Base-by-base conservation (phyloP, 2,113 vertebrate genomes). In the Isichthys henryi region DNA sequence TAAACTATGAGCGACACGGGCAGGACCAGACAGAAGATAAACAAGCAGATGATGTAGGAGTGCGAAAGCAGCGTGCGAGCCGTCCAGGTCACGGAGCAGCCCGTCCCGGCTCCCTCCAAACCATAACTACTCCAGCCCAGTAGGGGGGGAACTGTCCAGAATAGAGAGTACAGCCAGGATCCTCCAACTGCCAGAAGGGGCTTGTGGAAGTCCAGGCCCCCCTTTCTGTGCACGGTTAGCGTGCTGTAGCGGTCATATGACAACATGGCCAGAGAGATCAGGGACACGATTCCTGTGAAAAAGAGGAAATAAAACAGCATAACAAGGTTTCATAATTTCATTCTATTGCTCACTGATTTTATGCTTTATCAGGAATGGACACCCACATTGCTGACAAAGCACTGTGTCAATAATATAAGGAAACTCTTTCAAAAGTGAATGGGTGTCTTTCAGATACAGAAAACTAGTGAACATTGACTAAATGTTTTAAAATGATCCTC, bases 111-210 rank as follows among this genome's bases (percentile, higher is more conserved):
- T 1, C 95, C 95, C 92, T 97, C 96, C 88, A 94, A 3, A 0
- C 95, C 95, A 0, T 96, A 96, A 49, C 95, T 96, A 93, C 95
- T 96, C 96, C 96, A 97, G 0, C 96, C 95, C 0, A 97, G 62
- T 49, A 96, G 95, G 50, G 96, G 96, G 5, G 96, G 95, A 70
- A 95, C 90, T 0, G 95, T 97, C 96, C 96, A 97, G 45, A 94
- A 0, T 90, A 96, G 88, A 2, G 96, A 96, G 90, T 97, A 97
- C 49, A 96, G 88, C 96, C 96, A 96, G 0, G 96, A 93, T 0
- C 93, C 93, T 0, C 90, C 92, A 0, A 96, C 95, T 0, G 95
- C 96, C 89, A 96, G 88, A 92, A 96, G 31, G 0, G 95, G 95
- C 88, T 94, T 96, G 50, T 87, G 91, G 89, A 92, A 96, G 90